A percentile compares a stretch with the other conserved stretches of the same genome.
Evolutionary conservation across 2,797 vertebrate genomes (phyloP).

Genomic region (Chiroxiphia lanceolata): DNA sequence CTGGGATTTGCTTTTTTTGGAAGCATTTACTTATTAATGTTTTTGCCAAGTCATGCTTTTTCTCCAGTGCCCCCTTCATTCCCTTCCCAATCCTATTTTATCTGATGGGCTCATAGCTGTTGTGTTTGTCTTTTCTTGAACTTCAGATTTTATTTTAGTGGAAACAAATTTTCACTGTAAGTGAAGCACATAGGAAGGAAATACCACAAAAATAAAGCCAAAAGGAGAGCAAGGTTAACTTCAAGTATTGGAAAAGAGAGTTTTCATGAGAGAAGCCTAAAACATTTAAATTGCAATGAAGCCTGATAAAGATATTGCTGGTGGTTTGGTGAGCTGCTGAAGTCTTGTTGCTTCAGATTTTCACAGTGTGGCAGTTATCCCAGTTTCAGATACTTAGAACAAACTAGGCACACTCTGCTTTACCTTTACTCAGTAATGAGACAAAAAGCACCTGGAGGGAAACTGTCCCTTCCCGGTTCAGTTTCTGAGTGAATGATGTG

Average conservation of each 20-base stretch:
- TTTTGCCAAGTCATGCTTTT: background rate
- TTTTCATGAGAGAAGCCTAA: background rate
- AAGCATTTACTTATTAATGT: background rate
- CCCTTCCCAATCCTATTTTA: background rate
- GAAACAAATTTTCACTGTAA: background rate
- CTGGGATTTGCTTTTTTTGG: background rate
- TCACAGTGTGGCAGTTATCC: background rate
- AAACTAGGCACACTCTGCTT: background rate
- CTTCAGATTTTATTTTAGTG: background rate
- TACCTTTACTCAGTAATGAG: background rate
- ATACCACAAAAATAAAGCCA: background rate
- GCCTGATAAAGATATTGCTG: background rate
- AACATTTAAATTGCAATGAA: background rate
- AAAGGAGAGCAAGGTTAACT: background rate
- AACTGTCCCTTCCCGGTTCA: background rate
- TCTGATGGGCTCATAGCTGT: background rate
- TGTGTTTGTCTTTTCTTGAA: background rate
- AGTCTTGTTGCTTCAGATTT: background rate
- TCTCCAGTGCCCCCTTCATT: background rate
- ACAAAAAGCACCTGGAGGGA: background rate
- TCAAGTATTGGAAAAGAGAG: background rate
- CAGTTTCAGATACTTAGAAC: background rate
- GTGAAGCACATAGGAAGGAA: background rate
- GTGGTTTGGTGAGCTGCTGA: background rate
- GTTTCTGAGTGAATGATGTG: background rate